Evolutionary conservation across 2,797 vertebrate genomes (phyloP), one percentile per base, ranked within the genome.

Genomic region (Micropoecilia bifurca): DNA sequence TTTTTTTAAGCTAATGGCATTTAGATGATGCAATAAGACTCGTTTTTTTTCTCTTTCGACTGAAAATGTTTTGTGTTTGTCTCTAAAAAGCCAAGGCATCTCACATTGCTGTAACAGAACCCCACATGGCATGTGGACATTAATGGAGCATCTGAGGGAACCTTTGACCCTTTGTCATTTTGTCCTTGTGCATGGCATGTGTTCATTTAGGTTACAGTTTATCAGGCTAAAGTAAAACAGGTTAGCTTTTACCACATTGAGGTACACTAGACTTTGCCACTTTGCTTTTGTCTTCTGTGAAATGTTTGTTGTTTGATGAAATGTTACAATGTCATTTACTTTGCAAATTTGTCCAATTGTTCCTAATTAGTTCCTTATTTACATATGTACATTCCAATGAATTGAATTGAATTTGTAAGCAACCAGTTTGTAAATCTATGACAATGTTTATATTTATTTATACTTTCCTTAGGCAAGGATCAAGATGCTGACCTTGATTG

Each of bases 11-110:
- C 88, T 90, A 82, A 92, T 84, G 82, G 92, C 94, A 95, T 95
- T 95, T 93, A 94, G 90, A 91, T 83, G 80, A 94, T 93, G 95
- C 95, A 96, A 96, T 96, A 96, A 95, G 86, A 93, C 77, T 85
- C 13, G 85, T 89, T 92, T 53, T 53, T 43, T 92, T 80, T 79
- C 73, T 91, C 69, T 75, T 80, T 89, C 84, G 74, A 78, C 30
- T 90, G 81, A 82, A 59, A 82, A 46, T 84, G 82, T 90, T 92
- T 89, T 81, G 81, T 89, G 79, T 93, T 77, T 78, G 83, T 93
- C 83, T 89, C 74, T 66, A 80, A 93, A 91, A 92, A 93, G 93
- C 94, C 93, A 95, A 94, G 93, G 91, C 93, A 85, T 95, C 87
- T 93, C 82, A 84, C 89, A 73, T 91, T 91, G 84, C 90, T 93